Evolutionary conservation across 2,797 vertebrate genomes (phyloP).

Genomic region (Vireo griseus): DNA sequence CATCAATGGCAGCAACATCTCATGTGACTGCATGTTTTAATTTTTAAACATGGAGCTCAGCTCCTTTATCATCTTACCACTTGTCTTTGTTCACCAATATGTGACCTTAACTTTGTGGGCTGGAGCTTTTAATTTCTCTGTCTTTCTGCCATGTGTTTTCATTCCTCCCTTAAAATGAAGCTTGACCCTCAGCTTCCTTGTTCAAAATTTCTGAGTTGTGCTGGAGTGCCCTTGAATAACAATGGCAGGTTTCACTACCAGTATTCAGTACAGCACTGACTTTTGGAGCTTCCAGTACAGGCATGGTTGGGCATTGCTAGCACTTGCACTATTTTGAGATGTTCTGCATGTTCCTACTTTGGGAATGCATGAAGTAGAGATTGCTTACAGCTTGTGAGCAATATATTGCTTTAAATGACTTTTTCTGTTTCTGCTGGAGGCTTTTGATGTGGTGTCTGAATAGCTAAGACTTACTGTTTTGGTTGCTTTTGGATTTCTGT

Average conservation of each 20-base stretch:
- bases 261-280: not conserved
- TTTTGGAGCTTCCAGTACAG: not conserved
- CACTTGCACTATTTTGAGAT: not conserved
- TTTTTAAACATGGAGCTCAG: not conserved
- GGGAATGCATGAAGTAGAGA: not conserved
- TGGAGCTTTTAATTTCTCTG: not conserved
- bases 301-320: not conserved
- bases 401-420: not conserved
- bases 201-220: not conserved
- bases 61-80: not conserved
- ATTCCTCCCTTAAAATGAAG: not conserved
- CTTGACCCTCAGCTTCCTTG: not conserved
- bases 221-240: not conserved
- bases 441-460: not conserved
- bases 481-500: not conserved
- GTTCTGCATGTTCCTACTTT: not conserved
- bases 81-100: not conserved
- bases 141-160: not conserved
- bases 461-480: not conserved
- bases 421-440: not conserved
- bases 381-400: not conserved
- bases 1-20: not conserved
- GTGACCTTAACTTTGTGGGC: not conserved
- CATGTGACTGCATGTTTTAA: not conserved
- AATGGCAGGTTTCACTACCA: not conserved